Base-by-base conservation (phyloP, 2,113 vertebrate genomes). In the Tympanuchus pallidicinctus region DNA sequence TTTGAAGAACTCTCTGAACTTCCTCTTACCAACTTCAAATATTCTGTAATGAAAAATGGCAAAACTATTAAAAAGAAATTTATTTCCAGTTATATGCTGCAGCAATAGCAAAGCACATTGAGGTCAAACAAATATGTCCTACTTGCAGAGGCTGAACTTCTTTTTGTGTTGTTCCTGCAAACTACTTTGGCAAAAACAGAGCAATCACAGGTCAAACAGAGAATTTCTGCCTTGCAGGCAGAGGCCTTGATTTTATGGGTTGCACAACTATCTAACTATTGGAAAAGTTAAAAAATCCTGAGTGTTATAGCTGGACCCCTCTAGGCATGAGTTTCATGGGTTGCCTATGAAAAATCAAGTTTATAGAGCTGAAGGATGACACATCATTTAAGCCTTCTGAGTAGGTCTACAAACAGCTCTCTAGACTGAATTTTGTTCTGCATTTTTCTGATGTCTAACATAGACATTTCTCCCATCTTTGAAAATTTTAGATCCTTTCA, bases 161-260 rank as follows among this genome's bases (percentile, higher is more conserved):
- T 28, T 54, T 86, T 5, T 61, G 6, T 27, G 25, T 42, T 52
- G 34, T 27, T 92, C 38, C 61, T 86, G 27, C 24, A 84, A 52
- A 7, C 7, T 88, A 25, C 40, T 85, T 48, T 54, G 66, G 8
- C 36, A 82, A 61, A 88, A 87, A n/a, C 32, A 71, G 47, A 83
- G 18, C 8, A 86, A 69, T 56, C 47, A 34, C 36, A 91, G 71
- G 61, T 95, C 82, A 92, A 64, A 71, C 36, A 67, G 34, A 82
- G 66, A 64, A 5, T n/a, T 93, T 59, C 60, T 84, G 87, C 70
- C 80, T 84, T 65, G 38, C 36, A 90, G 89, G 82, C 82, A 95
- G 25, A 86, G 38, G 13, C 42, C 70, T 67, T 54, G 42, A 57
- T 67, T 95, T 96, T 91, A 90, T 75, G 69, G 85, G 11, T 42